Percentiles rank a stretch among this genome's conserved stretches.
Evolutionary conservation across 2,113 vertebrate species (phyloP).

Genomic region (Scortum barcoo): DNA sequence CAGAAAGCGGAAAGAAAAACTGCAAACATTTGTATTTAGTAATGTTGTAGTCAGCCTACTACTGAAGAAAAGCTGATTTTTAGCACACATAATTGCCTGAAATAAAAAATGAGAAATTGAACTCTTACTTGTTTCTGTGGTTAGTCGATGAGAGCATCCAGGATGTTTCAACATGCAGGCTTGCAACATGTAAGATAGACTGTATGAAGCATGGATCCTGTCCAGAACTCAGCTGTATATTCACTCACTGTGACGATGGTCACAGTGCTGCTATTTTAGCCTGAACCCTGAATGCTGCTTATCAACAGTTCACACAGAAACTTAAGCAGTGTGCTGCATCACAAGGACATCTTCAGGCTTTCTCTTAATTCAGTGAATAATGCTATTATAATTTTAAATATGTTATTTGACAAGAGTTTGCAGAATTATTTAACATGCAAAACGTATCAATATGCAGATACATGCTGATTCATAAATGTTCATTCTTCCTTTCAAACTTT

Average conservation of each 20-base stretch:
- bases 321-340: neutral
- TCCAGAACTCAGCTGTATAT: neutral
- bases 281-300: slow-evolving; percentile 8
- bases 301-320: slow-evolving; percentile 12
- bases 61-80: neutral
- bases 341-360: neutral
- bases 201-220: slow-evolving; percentile 1
- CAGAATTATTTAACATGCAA: neutral
- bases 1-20: neutral
- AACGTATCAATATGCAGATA: too few species aligned
- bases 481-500: neutral
- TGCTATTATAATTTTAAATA: too few species aligned
- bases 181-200: slow-evolving; percentile 53
- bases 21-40: neutral
- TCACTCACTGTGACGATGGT: neutral
- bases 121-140: slow-evolving; percentile 49
- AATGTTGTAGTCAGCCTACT: neutral
- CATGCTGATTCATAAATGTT: too few species aligned
- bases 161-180: slow-evolving; percentile 30
- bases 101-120: neutral
- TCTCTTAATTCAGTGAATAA: neutral
- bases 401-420: neutral
- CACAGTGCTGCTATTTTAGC: slow-evolving; percentile 8
- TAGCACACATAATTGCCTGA: neutral
- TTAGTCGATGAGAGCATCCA: slow-evolving; percentile 17